Percentiles rank a stretch among this genome's conserved stretches.
Conservation (phyloP, 2,888 invertebrate genomes). For the Melinaea marsaeus region DNA sequence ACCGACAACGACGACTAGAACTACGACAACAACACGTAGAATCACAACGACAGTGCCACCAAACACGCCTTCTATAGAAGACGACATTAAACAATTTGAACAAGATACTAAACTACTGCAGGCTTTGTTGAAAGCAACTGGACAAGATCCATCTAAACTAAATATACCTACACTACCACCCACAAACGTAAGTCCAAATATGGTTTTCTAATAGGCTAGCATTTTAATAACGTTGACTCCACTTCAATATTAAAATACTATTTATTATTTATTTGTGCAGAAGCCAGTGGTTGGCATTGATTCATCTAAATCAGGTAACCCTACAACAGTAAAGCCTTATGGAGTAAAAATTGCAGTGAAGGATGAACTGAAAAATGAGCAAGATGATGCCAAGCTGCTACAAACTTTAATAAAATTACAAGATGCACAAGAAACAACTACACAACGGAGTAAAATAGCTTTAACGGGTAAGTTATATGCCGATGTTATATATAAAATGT, state of each 20-base stretch:
- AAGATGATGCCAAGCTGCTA: constrained; percentile 68
- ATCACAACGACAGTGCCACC: constrained; percentile 48
- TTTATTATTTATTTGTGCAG: constrained; percentile 55
- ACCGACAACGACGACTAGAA: constrained; percentile 47
- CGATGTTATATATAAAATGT: background rate
- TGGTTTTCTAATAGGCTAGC: no score
- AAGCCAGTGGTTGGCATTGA: constrained; percentile 39
- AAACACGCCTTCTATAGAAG: constrained; percentile 61
- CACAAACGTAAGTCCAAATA: constrained; percentile 47
- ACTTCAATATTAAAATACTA: constrained; percentile 58
- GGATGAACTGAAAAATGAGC: constrained; percentile 58
- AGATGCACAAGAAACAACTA: constrained; percentile 66
- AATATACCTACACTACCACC: constrained; percentile 63
- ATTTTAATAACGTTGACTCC: constrained; percentile 44
- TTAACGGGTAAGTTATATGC: constrained; percentile 53
- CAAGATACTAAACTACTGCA: constrained; percentile 70
- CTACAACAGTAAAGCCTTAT: constrained; percentile 52
- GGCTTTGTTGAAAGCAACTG: constrained; percentile 68
- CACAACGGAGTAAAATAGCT: constrained; percentile 61
- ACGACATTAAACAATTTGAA: constrained; percentile 71
- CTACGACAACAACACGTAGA: constrained; percentile 44
- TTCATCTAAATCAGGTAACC: constrained; percentile 41
- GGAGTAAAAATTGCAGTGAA: constrained; percentile 65
- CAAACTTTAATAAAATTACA: constrained; percentile 72
- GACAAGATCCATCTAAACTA: constrained; percentile 68